Conservation (phyloP, 2,113 vertebrate genomes). For the Mastomys coucha region DNA sequence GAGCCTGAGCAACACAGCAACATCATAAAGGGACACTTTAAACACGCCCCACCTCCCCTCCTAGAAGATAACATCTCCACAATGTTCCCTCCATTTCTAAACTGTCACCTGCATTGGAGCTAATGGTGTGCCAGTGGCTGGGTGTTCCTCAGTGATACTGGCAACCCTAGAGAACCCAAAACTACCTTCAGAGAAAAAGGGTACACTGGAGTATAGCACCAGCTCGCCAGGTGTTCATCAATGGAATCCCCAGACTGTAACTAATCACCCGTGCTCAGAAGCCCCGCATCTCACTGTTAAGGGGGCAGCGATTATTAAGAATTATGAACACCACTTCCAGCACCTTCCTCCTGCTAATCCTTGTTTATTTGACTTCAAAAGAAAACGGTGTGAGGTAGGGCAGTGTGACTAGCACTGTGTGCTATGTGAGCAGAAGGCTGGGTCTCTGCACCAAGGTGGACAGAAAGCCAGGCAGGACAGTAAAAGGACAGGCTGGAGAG, state of each 20-base stretch:
- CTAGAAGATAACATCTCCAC: neutral
- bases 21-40: no score
- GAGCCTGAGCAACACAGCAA: neutral
- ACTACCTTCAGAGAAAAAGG: neutral
- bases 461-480: neutral
- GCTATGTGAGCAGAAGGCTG: neutral
- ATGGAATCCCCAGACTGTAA: neutral
- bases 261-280: neutral
- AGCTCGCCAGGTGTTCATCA: neutral
- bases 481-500: slow-evolving; percentile 50
- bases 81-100: neutral
- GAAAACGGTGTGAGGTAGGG: neutral
- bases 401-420: neutral
- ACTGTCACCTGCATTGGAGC: neutral
- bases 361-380: neutral
- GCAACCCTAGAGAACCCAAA: neutral
- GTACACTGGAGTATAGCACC: neutral
- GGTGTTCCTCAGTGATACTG: neutral
- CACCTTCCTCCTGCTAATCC: neutral
- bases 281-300: neutral
- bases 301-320: neutral
- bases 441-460: slow-evolving; percentile 6
- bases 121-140: neutral
- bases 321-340: neutral
- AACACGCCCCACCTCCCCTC: neutral